Base-by-base conservation (phyloP, 2,797 vertebrate species). In the Chlorospingus flavigularis region DNA sequence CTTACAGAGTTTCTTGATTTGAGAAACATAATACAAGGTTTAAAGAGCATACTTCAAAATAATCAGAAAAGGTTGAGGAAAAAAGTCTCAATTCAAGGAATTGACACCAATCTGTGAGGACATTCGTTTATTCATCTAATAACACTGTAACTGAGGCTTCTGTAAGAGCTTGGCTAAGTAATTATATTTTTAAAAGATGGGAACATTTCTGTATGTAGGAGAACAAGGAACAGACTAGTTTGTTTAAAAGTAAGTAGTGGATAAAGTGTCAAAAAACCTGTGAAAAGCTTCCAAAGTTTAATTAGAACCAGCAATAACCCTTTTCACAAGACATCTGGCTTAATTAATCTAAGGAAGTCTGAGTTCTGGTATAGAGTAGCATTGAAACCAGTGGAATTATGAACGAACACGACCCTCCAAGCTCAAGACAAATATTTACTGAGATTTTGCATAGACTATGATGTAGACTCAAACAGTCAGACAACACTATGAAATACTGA, bases 231-330 rank as follows among this genome's bases (percentile, higher is more conserved):
- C 67, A 93, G 74, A 84, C 9, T 42, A 79, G 5, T 70, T 86
- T 93, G 37, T 67, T 88, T 93, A 70, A 81, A 95, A 92, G 73
- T 57, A 91, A 92, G 39, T 42, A 61, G 42, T 1, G 24, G 37
- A 84, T 88, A 82, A 93, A 90, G 60, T 83, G 79, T 82, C 66
- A 92, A 73, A 94, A 90, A 82, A 24, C 25, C 55, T 82, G 50
- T 74, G 74, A 94, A 85, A 94, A 81, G 4, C 43, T 86, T 94
- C 86, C 83, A 90, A 72, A 73, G 21, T 67, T 90, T 90, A 93
- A 96, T 78, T 70, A 86, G 67, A 88, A 90, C 19, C 63, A 93
- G 62, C 12, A 68, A 26, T 78, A 86, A 83, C 21, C 39, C 55
- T 91, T 75, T 84, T 65, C 54, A 51, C 40, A 71, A 51, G 20